Evolutionary conservation across 2,113 vertebrate genomes (phyloP).

Genomic region (Brachirus orientalis): DNA sequence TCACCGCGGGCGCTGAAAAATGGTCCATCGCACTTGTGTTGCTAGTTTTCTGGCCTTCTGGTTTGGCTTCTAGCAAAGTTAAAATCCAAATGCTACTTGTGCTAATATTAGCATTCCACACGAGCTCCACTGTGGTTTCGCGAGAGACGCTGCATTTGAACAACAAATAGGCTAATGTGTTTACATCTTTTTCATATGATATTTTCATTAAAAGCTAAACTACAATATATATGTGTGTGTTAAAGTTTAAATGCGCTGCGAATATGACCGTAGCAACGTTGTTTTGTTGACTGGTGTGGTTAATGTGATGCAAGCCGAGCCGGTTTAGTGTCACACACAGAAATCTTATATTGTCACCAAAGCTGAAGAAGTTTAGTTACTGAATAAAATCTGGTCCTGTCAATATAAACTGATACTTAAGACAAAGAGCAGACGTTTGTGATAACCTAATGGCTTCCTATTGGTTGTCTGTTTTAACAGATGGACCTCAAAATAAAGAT

Average conservation of each 20-base stretch:
- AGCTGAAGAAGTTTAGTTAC: neutral
- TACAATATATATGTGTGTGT: too few species aligned
- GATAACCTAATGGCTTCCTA: neutral
- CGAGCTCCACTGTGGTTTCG: neutral
- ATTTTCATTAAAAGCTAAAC: neutral
- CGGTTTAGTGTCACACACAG: neutral
- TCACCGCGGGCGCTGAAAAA: fast-evolving
- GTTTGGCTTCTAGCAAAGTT: constrained; percentile 2
- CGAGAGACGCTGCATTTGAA: neutral
- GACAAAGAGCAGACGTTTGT: neutral
- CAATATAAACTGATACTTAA: neutral
- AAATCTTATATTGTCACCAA: neutral
- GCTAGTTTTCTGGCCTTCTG: neutral
- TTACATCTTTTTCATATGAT: constrained; percentile 76
- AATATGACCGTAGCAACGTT: neutral
- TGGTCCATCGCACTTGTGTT: fast-evolving
- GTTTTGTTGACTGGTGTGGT: neutral
- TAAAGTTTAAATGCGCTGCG: neutral
- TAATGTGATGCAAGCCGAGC: constrained; percentile 7
- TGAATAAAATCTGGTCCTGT: neutral
- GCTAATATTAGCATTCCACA: constrained; percentile 63
- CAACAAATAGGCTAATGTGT: neutral
- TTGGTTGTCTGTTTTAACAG: constrained; percentile 51
- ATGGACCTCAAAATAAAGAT: constrained; percentile 35
- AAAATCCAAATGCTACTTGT: constrained; percentile 11